Base-by-base conservation (phyloP, 2,888 invertebrate species). In the Himalopsyche japonica region DNA sequence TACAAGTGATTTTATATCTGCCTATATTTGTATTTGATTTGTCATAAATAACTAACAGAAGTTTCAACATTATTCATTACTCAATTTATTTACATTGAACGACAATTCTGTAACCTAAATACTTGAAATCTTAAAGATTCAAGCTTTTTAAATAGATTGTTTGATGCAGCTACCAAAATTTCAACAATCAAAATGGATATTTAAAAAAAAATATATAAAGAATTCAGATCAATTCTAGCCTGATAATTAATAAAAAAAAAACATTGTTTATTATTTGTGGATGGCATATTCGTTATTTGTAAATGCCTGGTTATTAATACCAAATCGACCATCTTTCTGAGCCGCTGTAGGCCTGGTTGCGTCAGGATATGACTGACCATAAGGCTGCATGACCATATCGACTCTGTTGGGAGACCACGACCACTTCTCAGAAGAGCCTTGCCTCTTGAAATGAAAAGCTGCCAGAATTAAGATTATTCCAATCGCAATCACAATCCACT, bases 401-500 rank as follows among this genome's bases (percentile, higher is more conserved):
- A 84, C 82, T 47, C 78, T 82, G 27, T 80, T 80, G 0, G 85
- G 82, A 32, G 82, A 80, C 83, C 81, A 84, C 3, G 84, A 84
- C 81, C 84, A 84, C n/a, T 77, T 82, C n/a, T 84, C 84, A 18
- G 37, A 32, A 3, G 49, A 76, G 18, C 70, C 85, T 79, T 76
- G 57, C 79, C 84, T 43, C 43, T 57, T 82, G 37, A 83, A 57
- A 64, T 82, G 37, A 34, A 81, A 82, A 7, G 86, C 82, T 3
- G 81, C 84, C 81, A 87, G 57, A 86, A 88, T 87, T n/a, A 88
- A 49, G 0, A 89, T 32, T 0, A 92, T 78, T 0, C 92, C 90
- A 0, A 88, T 47, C 0, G 89, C 89, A 0, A 93, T 89, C 0
- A 93, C 78, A 3, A 90, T 70, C 93, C 93, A 93, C 34, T 92